Evolutionary conservation across 2,797 vertebrate species (phyloP), one percentile per base, ranked within the genome.

Genomic region (Gymnopithys bicolor): DNA sequence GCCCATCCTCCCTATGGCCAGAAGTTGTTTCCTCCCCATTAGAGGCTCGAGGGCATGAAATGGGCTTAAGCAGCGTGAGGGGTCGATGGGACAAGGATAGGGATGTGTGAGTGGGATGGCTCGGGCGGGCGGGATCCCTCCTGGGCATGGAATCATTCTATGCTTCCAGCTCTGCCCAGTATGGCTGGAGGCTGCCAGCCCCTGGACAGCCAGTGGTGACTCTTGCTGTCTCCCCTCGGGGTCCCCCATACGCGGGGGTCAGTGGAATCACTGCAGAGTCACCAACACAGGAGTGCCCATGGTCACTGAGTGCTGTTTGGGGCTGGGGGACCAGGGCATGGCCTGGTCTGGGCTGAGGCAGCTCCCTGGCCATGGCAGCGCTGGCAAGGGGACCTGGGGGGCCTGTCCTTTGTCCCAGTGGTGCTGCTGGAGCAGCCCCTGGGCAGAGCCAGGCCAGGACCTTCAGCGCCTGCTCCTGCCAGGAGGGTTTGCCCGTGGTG

Each of bases 221-320:
- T 63, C 32, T 63, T 0, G 1, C 39, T 84, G 63, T 46, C 13
- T 35, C 67, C 3, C 11, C 11, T 51, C 3, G 0, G 28, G 19
- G 35, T 45, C 63, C 24, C 78, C 9, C 27, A 3, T 3, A 0
- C 0, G 11, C 3, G 2, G 6, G 3, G 59, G 10, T 8, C 76
- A 48, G 64, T 0, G 1, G 48, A 41, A 53, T 56, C 9, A 1
- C 90, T 8, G 28, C 71, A 19, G 67, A 60, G 76, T 28, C 64
- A 37, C 74, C 37, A 16, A 28, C 22, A 4, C 0, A 0, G 0
- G 1, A 53, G 24, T 75, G 64, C 19, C 43, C n/a, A 3, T 2
- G 76, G 75, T 58, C 35, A 81, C 70, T 45, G 6, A 66, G 64
- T 4, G 48, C 68, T 35, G n/a, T 68, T 25, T 1, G 5, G 45